Conservation (phyloP, 1,140 invertebrate species). For the Rhagoletis pomonella region DNA sequence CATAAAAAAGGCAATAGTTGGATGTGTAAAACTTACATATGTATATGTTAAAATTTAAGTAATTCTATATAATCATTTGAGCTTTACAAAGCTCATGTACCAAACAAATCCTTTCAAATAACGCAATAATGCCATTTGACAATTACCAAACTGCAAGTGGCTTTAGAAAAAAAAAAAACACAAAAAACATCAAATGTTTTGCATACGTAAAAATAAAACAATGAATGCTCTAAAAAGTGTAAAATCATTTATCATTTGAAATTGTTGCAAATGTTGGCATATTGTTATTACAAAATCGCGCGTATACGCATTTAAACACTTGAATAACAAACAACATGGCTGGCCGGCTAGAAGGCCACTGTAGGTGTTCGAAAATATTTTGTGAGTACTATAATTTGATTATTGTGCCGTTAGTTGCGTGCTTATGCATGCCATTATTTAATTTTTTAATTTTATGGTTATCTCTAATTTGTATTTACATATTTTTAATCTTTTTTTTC, state of each 20-base stretch:
- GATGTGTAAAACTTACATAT: background rate
- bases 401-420: background rate
- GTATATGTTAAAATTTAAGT: background rate
- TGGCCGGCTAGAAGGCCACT: background rate
- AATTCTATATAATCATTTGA: background rate
- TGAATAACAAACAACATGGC: background rate
- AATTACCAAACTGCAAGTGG: background rate
- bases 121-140: background rate
- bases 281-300: constrained; percentile 27
- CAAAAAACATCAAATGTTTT: background rate
- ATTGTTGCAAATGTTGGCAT: constrained; percentile 27
- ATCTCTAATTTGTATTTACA: background rate
- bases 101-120: constrained; percentile 13
- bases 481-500: background rate
- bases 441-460: background rate
- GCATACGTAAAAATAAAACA: background rate
- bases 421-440: background rate
- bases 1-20: background rate
- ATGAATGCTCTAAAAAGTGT: background rate
- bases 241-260: constrained; percentile 52
- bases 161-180: background rate
- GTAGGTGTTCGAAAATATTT: constrained; percentile 34
- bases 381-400: background rate
- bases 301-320: constrained; percentile 17
- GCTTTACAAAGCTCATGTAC: background rate